These are phyloP conservation scores for Prochilodus magdalenae DNA, from an alignment of 2,113 vertebrate species.

Conservation along the genomic window DNA sequence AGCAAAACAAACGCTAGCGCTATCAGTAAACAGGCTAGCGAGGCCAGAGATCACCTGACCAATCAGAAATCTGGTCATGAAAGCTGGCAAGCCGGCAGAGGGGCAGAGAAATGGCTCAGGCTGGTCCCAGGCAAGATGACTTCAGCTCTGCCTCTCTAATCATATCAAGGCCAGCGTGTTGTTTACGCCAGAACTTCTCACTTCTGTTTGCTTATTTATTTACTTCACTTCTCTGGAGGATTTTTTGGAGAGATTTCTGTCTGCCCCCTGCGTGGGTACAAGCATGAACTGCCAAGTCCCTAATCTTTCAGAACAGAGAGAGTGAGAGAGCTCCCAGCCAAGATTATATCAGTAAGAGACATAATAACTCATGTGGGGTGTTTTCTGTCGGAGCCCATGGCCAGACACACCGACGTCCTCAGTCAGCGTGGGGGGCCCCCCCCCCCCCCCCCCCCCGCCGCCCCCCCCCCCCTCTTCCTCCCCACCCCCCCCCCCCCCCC, in stretches of 20 bases:
- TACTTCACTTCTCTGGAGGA: slow-evolving; percentile 25
- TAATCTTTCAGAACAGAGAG: slow-evolving; percentile 49
- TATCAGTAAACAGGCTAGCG: neutral
- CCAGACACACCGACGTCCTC: neutral
- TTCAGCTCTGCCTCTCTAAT: neutral
- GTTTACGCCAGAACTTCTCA: slow-evolving; percentile 1
- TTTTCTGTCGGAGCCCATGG: slow-evolving; percentile 30
- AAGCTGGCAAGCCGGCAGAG: neutral
- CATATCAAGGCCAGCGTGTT: neutral
- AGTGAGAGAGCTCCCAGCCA: slow-evolving; percentile 2
- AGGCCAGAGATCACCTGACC: neutral
- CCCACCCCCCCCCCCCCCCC: no score
- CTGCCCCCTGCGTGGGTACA: neutral
- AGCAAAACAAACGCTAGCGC: neutral
- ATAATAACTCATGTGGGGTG: slow-evolving; percentile 41
- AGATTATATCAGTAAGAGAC: slow-evolving; percentile 45
- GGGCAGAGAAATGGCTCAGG: neutral
- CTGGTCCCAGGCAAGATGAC: neutral
- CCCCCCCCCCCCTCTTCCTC: no score
- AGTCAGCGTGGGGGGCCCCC: no score
- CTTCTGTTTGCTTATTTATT: slow-evolving; percentile 30
- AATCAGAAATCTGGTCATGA: neutral
- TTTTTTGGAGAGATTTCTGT: slow-evolving; percentile 26
- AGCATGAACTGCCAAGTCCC: slow-evolving; percentile 33
- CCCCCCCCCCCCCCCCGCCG: no score